Base-by-base conservation (phyloP, 2,797 vertebrate species). In the Podargus strigoides region DNA sequence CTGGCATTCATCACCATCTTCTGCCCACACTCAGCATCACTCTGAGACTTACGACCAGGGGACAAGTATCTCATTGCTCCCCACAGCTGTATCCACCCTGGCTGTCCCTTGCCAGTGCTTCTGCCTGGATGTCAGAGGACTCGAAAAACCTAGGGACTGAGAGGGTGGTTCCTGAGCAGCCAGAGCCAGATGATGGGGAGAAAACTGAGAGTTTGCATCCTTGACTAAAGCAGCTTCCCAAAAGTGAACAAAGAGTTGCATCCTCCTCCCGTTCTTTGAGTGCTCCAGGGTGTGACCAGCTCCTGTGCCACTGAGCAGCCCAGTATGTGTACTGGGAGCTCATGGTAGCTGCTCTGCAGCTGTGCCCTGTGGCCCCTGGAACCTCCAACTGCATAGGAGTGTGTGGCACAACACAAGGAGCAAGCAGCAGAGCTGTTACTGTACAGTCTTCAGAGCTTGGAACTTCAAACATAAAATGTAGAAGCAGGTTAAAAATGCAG, bases 261-360 rank as follows among this genome's bases (percentile, higher is more conserved):
- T 34, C 47, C 12, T 15, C 4, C 19, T 87, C 36, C 19, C 0
- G 0, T 15, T 21, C 27, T 81, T 81, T 37, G 1, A 62, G 20
- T 16, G 24, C 34, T 20, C 8, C 28, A 30, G 21, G 27, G 14
- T 58, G 41, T 24, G 28, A 59, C 9, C 67, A 76, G 23, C 30
- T 73, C 32, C 59, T 27, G 26, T 73, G 73, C 28, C 24, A 36
- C 56, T 0, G 0, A 58, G 34, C 37, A 69, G 28, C 42, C 17
- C 0, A 0, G 7, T 16, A 6, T 2, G 4, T 17, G 27, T 39
- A 27, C 0, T 0, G 34, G 34, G n/a, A 81, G 28, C 44, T 49
- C 2, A 0, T 47, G 67, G 36, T 69, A 19, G 11, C 21, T 58
- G 37, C 14, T 2, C 0, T 46, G 32, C n/a, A 58, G 21, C 52